Evolutionary conservation across 2,113 vertebrate species (phyloP).

Genomic region (Xiphias gladius): DNA sequence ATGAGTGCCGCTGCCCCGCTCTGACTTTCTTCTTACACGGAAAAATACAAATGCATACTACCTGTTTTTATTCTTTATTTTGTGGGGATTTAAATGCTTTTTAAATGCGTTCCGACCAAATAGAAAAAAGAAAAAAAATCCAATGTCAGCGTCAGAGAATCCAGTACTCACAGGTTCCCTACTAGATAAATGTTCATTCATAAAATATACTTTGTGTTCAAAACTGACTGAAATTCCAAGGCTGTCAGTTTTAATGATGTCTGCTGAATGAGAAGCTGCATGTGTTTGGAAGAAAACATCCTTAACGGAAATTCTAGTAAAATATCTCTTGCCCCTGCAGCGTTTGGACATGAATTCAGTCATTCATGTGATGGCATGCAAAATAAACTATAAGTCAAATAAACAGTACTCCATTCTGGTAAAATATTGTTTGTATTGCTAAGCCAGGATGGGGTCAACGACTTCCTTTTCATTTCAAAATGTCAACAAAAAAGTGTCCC

Average conservation of each 20-base stretch:
- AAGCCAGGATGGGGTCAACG: slow-evolving; percentile 18
- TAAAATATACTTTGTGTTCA: not conserved
- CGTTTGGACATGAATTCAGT: slow-evolving; percentile 67
- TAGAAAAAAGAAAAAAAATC: not conserved
- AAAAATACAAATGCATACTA: not conserved
- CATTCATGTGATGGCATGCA: slow-evolving; percentile 58
- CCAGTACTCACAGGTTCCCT: not conserved
- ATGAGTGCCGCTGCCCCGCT: not conserved
- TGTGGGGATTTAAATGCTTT: not conserved
- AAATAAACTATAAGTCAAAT: slow-evolving; percentile 69
- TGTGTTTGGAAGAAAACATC: slow-evolving; percentile 72
- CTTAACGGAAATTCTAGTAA: slow-evolving; percentile 58
- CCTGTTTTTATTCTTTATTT: not conserved
- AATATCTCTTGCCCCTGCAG: slow-evolving; percentile 26
- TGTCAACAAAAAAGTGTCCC: slow-evolving; percentile 1
- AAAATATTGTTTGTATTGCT: slow-evolving; percentile 48
- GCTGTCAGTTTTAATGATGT: slow-evolving; percentile 26
- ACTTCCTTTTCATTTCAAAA: slow-evolving; percentile 38
- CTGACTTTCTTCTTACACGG: not conserved
- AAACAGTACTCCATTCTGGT: slow-evolving; percentile 62
- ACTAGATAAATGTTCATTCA: not conserved
- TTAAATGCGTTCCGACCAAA: not conserved
- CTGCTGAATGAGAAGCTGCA: slow-evolving; percentile 31
- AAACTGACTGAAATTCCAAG: not conserved
- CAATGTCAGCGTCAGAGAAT: not conserved